Evolutionary conservation across 2,888 invertebrate species (phyloP), one percentile per base, ranked within the genome.

Genomic region (Lochmaea crataegi): DNA sequence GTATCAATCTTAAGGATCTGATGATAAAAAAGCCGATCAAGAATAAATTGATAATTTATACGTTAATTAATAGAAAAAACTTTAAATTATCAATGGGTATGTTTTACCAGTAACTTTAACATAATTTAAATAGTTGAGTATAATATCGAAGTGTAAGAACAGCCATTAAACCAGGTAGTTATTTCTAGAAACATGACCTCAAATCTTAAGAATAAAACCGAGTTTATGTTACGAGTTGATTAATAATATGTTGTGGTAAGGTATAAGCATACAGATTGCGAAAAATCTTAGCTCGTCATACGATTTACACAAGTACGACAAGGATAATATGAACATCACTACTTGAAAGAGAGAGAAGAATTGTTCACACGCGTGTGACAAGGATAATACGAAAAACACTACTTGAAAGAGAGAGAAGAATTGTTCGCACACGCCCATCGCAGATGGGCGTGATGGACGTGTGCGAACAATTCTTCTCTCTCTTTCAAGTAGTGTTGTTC

Each of bases 71-170:
- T 26, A 56, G 32, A 16, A 26, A 58, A 58, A 58, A 32, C 12
- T 58, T 26, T 57, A 26, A 57, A 26, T 57, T 58, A 26, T n/a
- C n/a, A 32, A 12, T 58, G n/a, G 32, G 58, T 32, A 58, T 26
- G 58, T 58, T 45, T 45, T 58, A 32, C 58, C 58, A 32, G 9
- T 58, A 58, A 58, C 32, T 58, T 14, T 16, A 58, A 58, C 9
- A 58, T 32, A 58, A 58, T 32, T 58, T 58, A 42, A 64, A 64
- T 64, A 64, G 7, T 64, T 64, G n/a, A 32, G 22, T 48, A 32
- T 38, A 12, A 45, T 42, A 26, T 53, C 53, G 10, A 64, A 64
- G 64, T 64, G 22, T 22, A 48, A 45, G 22, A 64, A 48, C 14
- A 48, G 16, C 22, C 26, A 42, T 51, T 66, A 42, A 56, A 61